Conservation (phyloP, 2,797 vertebrate genomes). For the Euphonia xanthogaster region DNA sequence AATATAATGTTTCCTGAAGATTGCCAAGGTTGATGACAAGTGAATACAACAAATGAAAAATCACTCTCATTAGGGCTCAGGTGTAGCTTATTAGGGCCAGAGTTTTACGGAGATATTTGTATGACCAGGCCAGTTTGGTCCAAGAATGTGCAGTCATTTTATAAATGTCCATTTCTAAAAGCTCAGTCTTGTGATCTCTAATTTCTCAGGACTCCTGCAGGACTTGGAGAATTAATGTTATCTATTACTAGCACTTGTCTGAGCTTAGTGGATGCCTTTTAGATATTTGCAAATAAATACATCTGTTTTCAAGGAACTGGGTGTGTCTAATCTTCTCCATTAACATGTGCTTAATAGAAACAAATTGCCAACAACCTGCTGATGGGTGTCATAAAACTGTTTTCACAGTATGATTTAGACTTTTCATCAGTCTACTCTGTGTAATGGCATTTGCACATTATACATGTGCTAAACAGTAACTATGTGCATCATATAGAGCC, state of each 20-base stretch:
- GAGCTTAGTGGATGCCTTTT: neutral
- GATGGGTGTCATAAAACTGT: neutral
- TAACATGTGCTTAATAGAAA: neutral
- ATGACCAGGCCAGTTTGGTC: neutral
- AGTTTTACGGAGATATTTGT: neutral
- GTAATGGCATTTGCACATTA: neutral
- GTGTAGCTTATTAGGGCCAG: neutral
- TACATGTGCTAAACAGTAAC: neutral
- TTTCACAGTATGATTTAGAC: neutral
- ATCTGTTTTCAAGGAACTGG: neutral
- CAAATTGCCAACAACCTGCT: neutral
- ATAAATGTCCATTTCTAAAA: neutral
- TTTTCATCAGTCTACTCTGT: neutral
- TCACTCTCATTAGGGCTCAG: neutral
- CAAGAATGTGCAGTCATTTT: neutral
- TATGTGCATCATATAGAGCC: neutral
- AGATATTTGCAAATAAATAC: neutral
- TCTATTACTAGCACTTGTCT: neutral
- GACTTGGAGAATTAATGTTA: neutral
- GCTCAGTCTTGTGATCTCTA: neutral
- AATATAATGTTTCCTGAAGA: neutral
- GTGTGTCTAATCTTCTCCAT: neutral
- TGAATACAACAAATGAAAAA: neutral
- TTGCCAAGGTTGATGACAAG: neutral
- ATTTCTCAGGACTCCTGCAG: neutral